A percentile compares a stretch with the other conserved stretches of the same genome.
Evolutionary conservation across 2,113 vertebrate species (phyloP).

Genomic region (Climacteris rufus): DNA sequence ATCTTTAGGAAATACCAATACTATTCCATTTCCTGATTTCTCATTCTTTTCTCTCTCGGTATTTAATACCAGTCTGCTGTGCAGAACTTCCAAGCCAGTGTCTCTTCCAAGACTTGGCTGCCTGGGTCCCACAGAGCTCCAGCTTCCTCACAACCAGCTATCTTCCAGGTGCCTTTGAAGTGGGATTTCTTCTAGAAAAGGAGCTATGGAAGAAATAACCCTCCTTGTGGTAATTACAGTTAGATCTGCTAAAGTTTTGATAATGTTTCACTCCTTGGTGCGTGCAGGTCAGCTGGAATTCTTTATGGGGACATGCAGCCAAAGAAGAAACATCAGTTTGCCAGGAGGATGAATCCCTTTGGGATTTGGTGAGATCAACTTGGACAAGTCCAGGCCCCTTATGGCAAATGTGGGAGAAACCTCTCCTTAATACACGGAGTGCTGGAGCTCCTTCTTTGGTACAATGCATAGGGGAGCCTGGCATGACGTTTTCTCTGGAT

Average conservation of each 20-base stretch:
- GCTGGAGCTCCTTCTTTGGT: neutral
- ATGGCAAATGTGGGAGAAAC: neutral
- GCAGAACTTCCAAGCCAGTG: neutral
- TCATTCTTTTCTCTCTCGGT: conserved; percentile 2
- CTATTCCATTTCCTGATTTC: conserved; percentile 4
- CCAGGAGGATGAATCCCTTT: neutral
- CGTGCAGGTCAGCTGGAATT: neutral
- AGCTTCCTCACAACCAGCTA: neutral
- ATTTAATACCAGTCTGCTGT: neutral
- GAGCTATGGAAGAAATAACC: neutral
- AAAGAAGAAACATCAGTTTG: neutral
- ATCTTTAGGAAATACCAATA: conserved; percentile 22
- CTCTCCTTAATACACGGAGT: rapidly evolving
- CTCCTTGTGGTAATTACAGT: neutral
- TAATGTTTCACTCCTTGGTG: neutral
- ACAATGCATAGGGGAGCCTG: neutral
- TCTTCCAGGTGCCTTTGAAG: neutral
- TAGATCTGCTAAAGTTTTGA: neutral
- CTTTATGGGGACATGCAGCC: neutral
- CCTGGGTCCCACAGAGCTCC: neutral
- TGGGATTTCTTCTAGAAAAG: neutral
- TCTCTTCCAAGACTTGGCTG: neutral
- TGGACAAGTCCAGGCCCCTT: neutral
- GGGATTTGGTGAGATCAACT: neutral
- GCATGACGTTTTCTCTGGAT: neutral